Evolutionary conservation across 2,797 vertebrate species (phyloP).

Genomic region (Phrynocephalus forsythii): DNA sequence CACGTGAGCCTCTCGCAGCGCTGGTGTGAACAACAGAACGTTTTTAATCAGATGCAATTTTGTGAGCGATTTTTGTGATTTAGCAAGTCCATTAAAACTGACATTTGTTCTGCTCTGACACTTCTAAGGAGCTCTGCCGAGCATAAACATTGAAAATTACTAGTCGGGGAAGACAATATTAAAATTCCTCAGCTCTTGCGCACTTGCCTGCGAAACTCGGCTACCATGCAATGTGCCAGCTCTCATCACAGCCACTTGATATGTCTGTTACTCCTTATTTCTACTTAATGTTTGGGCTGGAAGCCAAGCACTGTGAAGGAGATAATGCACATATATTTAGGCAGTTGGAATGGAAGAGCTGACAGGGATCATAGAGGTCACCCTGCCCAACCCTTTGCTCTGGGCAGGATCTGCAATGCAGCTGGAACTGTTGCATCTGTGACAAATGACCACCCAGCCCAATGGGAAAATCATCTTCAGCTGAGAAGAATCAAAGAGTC

Average conservation of each 20-base stretch:
- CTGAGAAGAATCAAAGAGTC: too few species aligned
- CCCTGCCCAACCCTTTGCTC: neutral
- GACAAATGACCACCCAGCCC: neutral
- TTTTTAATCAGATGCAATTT: conserved; percentile 83
- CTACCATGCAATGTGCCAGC: conserved; percentile 60
- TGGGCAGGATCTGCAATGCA: neutral
- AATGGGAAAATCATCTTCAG: neutral
- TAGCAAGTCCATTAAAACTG: conserved; percentile 84
- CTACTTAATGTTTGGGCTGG: conserved; percentile 33
- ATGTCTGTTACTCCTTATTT: conserved; percentile 36
- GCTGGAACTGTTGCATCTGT: neutral
- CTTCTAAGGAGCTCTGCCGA: conserved; percentile 75
- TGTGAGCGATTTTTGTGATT: conserved; percentile 80
- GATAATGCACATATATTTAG: conserved; percentile 1
- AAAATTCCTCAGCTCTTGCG: conserved; percentile 72
- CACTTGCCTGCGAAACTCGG: conserved; percentile 69
- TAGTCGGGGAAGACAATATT: conserved; percentile 78
- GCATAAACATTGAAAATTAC: conserved; percentile 83
- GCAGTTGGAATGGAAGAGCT: neutral
- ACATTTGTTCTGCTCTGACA: conserved; percentile 84
- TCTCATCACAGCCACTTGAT: conserved; percentile 57
- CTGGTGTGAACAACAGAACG: conserved; percentile 75
- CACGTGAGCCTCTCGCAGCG: conserved; percentile 47
- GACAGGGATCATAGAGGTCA: neutral
- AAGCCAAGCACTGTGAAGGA: conserved; percentile 52